phyloP scores from a whole-genome alignment of 2,797 vertebrate species.

The Liparis tanakae region DNA sequence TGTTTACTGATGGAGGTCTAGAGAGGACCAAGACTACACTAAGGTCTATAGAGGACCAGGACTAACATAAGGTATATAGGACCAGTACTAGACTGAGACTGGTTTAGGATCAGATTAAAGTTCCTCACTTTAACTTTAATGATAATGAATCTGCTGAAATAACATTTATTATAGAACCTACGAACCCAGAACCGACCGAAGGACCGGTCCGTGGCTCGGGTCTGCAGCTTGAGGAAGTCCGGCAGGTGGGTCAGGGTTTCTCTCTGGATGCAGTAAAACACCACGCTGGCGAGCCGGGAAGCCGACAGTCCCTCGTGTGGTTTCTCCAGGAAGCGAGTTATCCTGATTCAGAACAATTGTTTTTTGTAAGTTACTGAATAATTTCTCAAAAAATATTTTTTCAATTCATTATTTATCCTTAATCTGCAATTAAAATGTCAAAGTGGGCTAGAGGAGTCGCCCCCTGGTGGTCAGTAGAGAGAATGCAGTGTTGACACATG shows the following conservation, averaged over 20 bases:
- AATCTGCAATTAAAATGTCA: too few species aligned
- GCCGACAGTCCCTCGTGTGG: conserved; percentile 72
- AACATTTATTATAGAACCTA: conserved; percentile 1
- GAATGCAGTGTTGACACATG: neutral
- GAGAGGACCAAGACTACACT: too few species aligned
- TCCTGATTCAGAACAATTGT: conserved; percentile 61
- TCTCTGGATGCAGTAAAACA: conserved; percentile 86
- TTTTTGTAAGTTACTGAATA: too few species aligned
- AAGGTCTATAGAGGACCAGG: too few species aligned
- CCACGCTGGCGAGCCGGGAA: conserved; percentile 86
- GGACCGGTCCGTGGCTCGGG: conserved; percentile 64
- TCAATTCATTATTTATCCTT: too few species aligned
- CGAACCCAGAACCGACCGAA: conserved; percentile 86
- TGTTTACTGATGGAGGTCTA: too few species aligned
- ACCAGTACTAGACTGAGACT: neutral
- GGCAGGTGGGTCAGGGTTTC: conserved; percentile 75
- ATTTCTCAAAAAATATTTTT: too few species aligned
- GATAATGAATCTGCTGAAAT: neutral
- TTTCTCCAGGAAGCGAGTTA: conserved; percentile 84
- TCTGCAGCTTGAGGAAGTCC: conserved; percentile 75
- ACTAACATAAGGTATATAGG: neutral
- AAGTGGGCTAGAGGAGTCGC: neutral
- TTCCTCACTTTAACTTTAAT: neutral
- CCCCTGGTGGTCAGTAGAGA: neutral
- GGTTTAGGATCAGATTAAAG: neutral